Evolutionary conservation across 1,140 invertebrate species (phyloP).

Genomic region (Zaprionus camerounensis): DNA sequence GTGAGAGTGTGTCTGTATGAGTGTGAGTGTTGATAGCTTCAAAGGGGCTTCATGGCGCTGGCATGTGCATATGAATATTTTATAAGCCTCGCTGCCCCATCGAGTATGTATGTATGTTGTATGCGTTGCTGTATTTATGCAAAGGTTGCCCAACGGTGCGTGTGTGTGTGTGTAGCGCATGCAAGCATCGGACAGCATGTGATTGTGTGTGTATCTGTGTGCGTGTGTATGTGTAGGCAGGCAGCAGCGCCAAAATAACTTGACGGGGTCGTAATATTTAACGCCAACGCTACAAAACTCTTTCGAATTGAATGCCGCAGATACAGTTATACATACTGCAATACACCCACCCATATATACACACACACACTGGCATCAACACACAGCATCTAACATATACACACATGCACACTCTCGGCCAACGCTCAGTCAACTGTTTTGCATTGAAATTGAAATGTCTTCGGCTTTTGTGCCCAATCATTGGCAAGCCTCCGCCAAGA

Average conservation of each 20-base stretch:
- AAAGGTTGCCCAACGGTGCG: conserved; percentile 27
- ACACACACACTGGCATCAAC: background rate
- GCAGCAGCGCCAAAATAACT: conserved; percentile 20
- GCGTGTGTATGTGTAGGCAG: conserved; percentile 29
- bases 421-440: conserved; percentile 61
- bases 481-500: conserved; percentile 4
- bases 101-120: conserved; percentile 22
- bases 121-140: conserved; percentile 53
- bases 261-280: conserved; percentile 67
- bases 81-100: conserved; percentile 63
- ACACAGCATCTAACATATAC: background rate
- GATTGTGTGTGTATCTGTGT: conserved; percentile 21
- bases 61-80: conserved; percentile 79
- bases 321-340: conserved; percentile 6
- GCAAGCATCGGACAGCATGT: conserved; percentile 41
- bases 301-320: conserved; percentile 27
- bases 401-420: background rate
- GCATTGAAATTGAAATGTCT: conserved; percentile 77
- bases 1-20: conserved; percentile 26
- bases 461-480: conserved; percentile 46
- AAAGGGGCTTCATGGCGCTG: conserved; percentile 58
- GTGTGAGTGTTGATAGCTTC: conserved; percentile 48
- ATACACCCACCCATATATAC: background rate
- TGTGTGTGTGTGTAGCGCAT: conserved; percentile 25
- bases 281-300: conserved; percentile 40